Percentiles rank a stretch among this genome's conserved stretches.
Evolutionary conservation across 2,113 vertebrate species (phyloP).

Genomic region (Gorsachius goisagi): DNA sequence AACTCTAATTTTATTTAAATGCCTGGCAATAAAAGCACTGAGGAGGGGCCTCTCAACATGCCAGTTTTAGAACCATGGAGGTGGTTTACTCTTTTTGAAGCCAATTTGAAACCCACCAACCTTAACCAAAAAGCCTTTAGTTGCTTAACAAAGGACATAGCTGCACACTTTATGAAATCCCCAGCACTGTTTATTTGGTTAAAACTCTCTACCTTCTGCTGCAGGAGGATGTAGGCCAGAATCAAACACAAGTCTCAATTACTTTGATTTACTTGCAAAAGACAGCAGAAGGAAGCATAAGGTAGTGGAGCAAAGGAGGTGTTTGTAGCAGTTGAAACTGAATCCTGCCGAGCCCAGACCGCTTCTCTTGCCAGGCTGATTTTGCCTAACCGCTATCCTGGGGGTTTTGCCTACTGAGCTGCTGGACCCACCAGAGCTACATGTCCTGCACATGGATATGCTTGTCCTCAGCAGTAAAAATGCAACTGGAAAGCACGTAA

Average conservation of each 20-base stretch:
- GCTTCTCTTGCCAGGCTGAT: neutral
- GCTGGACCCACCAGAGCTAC: neutral
- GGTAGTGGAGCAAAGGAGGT: neutral
- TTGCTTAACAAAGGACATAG: neutral
- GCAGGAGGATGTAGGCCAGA: neutral
- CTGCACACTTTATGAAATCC: neutral
- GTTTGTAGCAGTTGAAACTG: neutral
- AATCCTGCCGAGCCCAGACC: neutral
- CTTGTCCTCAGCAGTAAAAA: neutral
- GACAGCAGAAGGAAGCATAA: neutral
- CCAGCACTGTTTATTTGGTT: neutral
- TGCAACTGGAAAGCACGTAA: neutral
- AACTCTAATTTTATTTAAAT: slow-evolving; percentile 8
- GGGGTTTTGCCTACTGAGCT: neutral
- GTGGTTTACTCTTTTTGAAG: neutral
- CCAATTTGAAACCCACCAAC: neutral
- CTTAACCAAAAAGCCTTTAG: neutral
- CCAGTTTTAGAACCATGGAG: neutral
- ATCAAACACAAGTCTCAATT: neutral
- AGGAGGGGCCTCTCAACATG: neutral
- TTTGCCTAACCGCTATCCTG: neutral
- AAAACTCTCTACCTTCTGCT: neutral
- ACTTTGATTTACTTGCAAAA: neutral
- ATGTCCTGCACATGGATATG: neutral
- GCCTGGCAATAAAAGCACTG: neutral